These are phyloP conservation scores for Tiaroga cobitis DNA, from an alignment of 2,797 vertebrate species.

Conservation along the genomic window DNA sequence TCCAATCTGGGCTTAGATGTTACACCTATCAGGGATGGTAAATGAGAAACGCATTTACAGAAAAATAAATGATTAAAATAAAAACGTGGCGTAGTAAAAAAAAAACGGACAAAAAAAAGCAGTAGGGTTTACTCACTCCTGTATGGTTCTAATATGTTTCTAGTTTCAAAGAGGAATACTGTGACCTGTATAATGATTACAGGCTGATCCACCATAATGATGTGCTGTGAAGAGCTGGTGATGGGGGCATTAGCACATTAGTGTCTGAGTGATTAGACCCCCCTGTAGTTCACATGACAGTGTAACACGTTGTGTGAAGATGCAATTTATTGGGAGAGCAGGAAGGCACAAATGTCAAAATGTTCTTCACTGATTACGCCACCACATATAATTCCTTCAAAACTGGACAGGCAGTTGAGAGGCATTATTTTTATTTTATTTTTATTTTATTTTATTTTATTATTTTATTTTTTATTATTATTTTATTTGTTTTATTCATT, in stretches of 20 bases:
- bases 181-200: constrained; percentile 32
- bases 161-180: constrained; percentile 20
- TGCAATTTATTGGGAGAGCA: neutral
- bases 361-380: neutral
- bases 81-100: neutral
- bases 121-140: neutral
- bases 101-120: neutral
- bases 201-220: constrained; percentile 28
- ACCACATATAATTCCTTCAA: neutral
- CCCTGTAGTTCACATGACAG: neutral
- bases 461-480: too few relatives aligned
- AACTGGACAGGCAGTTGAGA: neutral
- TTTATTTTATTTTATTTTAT: too few relatives aligned
- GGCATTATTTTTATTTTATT: neutral
- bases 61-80: neutral
- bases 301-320: constrained; percentile 11
- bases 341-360: neutral
- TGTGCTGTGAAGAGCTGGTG: constrained; percentile 28
- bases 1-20: neutral
- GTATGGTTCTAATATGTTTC: neutral
- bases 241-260: constrained; percentile 22
- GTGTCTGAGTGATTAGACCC: constrained; percentile 22
- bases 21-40: neutral
- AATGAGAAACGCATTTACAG: neutral
- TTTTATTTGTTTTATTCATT: neutral